Evolutionary conservation across 2,797 vertebrate genomes (phyloP), one percentile per base, ranked within the genome.

Genomic region (Spondyliosoma cantharus): DNA sequence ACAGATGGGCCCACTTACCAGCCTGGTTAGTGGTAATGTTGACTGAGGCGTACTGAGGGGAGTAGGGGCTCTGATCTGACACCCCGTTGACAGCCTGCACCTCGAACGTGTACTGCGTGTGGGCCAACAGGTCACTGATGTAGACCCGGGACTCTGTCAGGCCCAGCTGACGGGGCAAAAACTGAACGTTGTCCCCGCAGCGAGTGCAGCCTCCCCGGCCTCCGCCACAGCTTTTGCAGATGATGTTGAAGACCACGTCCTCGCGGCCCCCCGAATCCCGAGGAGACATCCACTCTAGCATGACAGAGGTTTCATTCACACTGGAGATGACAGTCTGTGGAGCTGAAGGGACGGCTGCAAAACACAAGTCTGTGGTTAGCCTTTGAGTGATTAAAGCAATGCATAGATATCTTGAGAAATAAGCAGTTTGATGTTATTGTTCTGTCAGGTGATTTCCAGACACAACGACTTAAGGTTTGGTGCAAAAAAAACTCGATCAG

Each of bases 21-120:
- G 98, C 98, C 86, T 99, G 98, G 95, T 99, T 99, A 90, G 98
- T 99, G 93, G 97, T 99, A 90, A 99, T 98, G 92, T 99, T 99
- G 86, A 99, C 97, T 0, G 97, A 97, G 6, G 97, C 88, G 0
- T 98, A 98, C 74, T 98, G 97, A 0, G 98, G 97, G 0, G 97
- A 98, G 93, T 98, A 97, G 19, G 97, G 97, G 88, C 97, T 98
- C 95, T 98, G 97, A 91, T 99, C 97, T 0, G 97, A 99, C 89
- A 99, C 98, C 0, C 97, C 98, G 0, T 99, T 99, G 87, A 99
- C 97, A 0, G 97, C 97, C 93, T 99, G 97, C 92, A 99, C 96
- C 95, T 98, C 97, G 1, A 99, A 99, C 72, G 97, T 99, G 94
- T 99, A 99, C 93, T 98, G 97, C 0, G 97, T 99, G 96, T 99